Percentiles rank a stretch among this genome's conserved stretches.
Conservation (phyloP, 2,888 invertebrate species). For the Sipunculus nudus region DNA sequence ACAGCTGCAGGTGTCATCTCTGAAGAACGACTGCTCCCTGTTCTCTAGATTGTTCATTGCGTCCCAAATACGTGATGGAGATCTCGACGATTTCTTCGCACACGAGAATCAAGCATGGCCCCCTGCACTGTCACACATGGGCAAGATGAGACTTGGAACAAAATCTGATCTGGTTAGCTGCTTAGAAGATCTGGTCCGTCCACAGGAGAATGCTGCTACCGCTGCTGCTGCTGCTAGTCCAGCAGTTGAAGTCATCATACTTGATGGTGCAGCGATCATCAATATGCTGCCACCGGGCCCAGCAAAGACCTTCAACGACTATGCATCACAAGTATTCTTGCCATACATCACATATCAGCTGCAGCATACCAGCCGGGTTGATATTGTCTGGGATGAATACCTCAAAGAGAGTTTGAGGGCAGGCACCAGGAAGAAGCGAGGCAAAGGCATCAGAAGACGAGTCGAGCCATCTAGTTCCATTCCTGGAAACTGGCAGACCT, state of each 20-base stretch:
- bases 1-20: constrained; percentile 8
- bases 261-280: constrained; percentile 36
- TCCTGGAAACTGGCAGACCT: constrained; percentile 28
- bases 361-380: constrained; percentile 18
- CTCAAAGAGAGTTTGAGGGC: constrained; percentile 29
- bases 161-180: constrained; percentile 19
- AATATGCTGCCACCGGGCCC: constrained; percentile 19
- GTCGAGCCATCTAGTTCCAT: constrained; percentile 12
- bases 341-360: constrained; percentile 25
- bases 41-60: constrained; percentile 24
- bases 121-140: constrained; percentile 17
- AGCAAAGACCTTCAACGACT: constrained; percentile 34
- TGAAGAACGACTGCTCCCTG: constrained; percentile 21
- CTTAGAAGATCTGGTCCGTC: no score
- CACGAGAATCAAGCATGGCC: constrained; percentile 25
- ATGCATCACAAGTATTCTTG: constrained; percentile 21
- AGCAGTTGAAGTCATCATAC: no score
- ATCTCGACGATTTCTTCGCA: constrained; percentile 21
- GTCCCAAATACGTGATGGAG: constrained; percentile 23
- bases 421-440: constrained; percentile 29
- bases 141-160: constrained; percentile 12
- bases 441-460: constrained; percentile 26
- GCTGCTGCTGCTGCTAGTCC: no score
- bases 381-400: constrained; percentile 37
- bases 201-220: no score